phyloP scores from a whole-genome alignment of 2,113 vertebrate species.

The Grammomys dolichurus region DNA sequence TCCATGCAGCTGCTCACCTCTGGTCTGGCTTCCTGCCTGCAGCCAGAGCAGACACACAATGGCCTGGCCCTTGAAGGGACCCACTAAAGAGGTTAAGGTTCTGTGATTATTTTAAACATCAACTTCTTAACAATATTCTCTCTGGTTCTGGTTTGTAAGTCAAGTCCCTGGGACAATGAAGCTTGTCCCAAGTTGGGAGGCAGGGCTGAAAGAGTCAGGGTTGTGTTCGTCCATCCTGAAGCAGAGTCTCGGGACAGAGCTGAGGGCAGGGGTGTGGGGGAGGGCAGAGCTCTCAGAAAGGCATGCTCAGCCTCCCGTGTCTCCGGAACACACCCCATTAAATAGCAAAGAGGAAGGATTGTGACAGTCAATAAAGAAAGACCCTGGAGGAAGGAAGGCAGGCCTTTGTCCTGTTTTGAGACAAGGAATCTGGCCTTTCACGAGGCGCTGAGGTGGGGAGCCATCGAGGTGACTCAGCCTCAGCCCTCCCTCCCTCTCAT shows the following conservation, averaged over 20 bases:
- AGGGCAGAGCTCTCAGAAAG: neutral
- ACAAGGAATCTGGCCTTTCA: neutral
- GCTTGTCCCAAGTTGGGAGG: neutral
- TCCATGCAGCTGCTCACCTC: neutral
- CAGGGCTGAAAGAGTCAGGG: neutral
- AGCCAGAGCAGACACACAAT: neutral
- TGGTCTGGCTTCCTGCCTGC: neutral
- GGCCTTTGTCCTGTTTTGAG: neutral
- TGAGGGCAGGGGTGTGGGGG: neutral
- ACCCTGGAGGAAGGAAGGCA: neutral
- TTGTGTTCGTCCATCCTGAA: neutral
- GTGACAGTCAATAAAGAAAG: neutral
- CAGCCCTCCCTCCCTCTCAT: fast-evolving
- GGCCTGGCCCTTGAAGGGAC: neutral
- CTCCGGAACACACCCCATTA: neutral
- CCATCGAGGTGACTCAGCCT: neutral
- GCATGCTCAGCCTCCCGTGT: fast-evolving
- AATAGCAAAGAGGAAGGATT: neutral
- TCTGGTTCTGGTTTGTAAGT: neutral
- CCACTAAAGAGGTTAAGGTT: neutral
- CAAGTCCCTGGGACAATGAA: neutral
- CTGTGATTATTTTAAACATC: neutral
- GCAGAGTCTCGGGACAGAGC: neutral
- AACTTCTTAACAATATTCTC: neutral
- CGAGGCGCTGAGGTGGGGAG: neutral